Base-by-base conservation (phyloP, 2,113 vertebrate species). In the Climacteris rufus region DNA sequence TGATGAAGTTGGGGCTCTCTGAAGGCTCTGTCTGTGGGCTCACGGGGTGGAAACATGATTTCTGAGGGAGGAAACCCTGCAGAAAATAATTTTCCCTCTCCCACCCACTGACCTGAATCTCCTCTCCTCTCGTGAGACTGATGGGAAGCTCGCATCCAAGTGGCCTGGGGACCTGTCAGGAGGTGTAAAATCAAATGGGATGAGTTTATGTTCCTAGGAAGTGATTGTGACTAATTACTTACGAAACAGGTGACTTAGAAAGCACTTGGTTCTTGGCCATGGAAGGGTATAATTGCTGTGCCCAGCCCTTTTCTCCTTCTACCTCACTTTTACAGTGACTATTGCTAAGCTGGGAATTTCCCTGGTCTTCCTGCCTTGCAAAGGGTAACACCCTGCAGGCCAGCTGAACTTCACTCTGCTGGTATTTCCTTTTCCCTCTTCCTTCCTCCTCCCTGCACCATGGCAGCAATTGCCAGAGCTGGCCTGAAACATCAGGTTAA, bases 191-290 rank as follows among this genome's bases (percentile, higher is more conserved):
- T 30, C 39, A 42, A 45, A 66, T 3, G 39, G 61, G 61, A 18
- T 60, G 75, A 60, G 65, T 61, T 75, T 27, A 14, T 5, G 23
- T 53, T 64, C 31, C 54, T 28, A n/a, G 56, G 60, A 78, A 35
- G 52, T 24, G 65, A 56, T 13, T 2, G 57, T 56, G 45, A 60
- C 30, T 50, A 40, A 21, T 23, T 11, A 35, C 28, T 64, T 74
- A 19, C 0, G 0, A 75, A 74, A 54, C 0, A 8, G 45, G 9
- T 8, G 16, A 44, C 39, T 70, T 57, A 12, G 47, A 61, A 54
- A 64, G 60, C 30, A 4, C 57, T 64, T 35, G 27, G 35, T 82
- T 65, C 33, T 47, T 45, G n/a, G 33, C 75, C 27, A 2, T 5
- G 27, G 53, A 35, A 71, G 18, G 45, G n/a, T 76, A 1, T 19